Base-by-base conservation (phyloP, 2,113 vertebrate genomes). In the Brienomyrus brachyistius region DNA sequence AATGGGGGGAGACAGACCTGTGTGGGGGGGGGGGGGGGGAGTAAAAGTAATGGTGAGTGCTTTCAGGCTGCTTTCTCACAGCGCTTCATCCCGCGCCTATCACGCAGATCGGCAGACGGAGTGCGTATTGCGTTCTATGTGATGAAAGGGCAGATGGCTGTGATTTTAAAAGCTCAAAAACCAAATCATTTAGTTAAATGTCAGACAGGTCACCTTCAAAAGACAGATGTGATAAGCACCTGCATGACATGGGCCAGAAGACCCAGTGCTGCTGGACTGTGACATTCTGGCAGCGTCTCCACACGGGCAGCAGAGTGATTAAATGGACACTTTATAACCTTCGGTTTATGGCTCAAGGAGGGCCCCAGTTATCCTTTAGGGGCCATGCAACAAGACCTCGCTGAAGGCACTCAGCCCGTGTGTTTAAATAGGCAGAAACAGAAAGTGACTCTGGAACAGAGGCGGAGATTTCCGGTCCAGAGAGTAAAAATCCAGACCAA, bases 1-100 rank as follows among this genome's bases (percentile, higher is more conserved):
- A 59, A 87, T 95, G 62, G 82, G 7, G n/a, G 89, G 87, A 3
- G 31, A 27, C 40, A 5, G n/a, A 23, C 50, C 86, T n/a, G 83
- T 52, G 83, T 1, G n/a, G 51, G 45, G 70, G 21, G 54, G 50
- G 83, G 2, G n/a, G 51, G 45, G 70, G 21, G 54, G 50, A 56
- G 84, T 7, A 45, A 40, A 48, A 21, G 15, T 40, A 6, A 35
- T 4, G 9, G 27, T 1, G 31, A 74, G 70, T 35, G 4, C n/a
- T 17, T 17, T 80, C 35, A 43, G 35, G 74, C 31, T 43, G 13
- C 74, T 19, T 43, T 80, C 5, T 0, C 31, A 17, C 31, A 19
- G 19, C 15, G 2, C 74, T 80, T 35, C 74, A 80, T 77, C 5
- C 13, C 74, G 35, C 7, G 35, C 5, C 15, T 6, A 7, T 6